phyloP scores from a whole-genome alignment of 2,888 invertebrate species.

The Halictus ligatus region DNA sequence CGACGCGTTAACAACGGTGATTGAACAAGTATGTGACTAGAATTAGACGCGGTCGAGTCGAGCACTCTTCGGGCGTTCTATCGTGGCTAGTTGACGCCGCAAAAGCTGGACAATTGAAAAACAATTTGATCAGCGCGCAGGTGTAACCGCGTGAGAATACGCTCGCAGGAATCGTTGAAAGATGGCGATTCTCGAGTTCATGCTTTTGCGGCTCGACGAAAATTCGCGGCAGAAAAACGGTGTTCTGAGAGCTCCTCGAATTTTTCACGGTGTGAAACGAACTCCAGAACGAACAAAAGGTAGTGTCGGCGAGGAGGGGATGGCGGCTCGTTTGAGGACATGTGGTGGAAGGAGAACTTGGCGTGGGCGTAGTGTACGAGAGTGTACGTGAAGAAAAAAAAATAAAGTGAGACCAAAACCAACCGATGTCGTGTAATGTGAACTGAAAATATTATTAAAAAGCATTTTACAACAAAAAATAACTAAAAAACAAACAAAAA shows the following conservation, averaged over 20 bases:
- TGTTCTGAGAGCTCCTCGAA: neutral
- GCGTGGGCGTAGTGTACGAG: slow-evolving; percentile 22
- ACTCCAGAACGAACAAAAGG: neutral
- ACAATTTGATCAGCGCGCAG: neutral
- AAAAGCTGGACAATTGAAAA: neutral
- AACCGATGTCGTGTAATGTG: slow-evolving; percentile 80
- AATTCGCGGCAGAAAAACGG: neutral
- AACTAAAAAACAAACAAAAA: slow-evolving; percentile 85
- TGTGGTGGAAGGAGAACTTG: neutral
- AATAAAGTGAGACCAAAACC: slow-evolving; percentile 76
- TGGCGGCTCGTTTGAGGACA: neutral
- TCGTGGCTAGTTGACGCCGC: neutral
- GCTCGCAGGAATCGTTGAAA: neutral
- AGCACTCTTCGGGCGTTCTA: neutral
- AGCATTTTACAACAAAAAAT: slow-evolving; percentile 85
- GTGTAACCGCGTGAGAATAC: neutral
- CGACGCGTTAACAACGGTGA: neutral
- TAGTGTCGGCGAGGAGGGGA: too few relatives aligned
- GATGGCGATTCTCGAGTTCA: neutral
- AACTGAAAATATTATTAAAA: slow-evolving; percentile 85
- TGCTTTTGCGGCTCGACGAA: neutral
- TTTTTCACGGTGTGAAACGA: neutral
- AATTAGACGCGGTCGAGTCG: neutral
- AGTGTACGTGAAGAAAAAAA: slow-evolving; percentile 37
- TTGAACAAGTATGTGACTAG: neutral